phyloP scores from a whole-genome alignment of 2,888 invertebrate species.

The Copidosoma aretas region DNA sequence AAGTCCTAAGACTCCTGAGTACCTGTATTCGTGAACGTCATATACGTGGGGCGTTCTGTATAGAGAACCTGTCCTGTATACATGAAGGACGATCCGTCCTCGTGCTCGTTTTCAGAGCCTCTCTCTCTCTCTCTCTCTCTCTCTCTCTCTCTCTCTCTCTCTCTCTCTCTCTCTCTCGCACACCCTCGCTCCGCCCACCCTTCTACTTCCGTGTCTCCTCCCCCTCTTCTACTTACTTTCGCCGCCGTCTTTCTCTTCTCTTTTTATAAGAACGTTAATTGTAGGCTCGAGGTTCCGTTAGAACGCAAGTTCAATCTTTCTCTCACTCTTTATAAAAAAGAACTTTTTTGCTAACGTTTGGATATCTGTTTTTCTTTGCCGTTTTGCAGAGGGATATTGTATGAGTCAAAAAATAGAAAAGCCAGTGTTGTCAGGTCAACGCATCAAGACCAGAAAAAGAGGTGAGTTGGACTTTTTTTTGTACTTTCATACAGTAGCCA shows the following conservation, averaged over 20 bases:
- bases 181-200: not conserved
- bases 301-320: not conserved
- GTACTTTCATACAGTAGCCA: no score
- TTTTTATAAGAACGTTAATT: not conserved
- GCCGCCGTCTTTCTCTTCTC: not conserved
- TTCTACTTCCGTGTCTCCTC: not conserved
- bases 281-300: not conserved
- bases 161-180: not conserved
- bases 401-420: slow-evolving; percentile 99
- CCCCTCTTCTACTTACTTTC: not conserved
- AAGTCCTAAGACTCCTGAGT: no score
- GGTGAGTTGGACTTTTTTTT: slow-evolving; percentile 67
- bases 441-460: slow-evolving; percentile 99
- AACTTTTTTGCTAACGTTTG: not conserved
- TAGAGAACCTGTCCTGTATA: not conserved
- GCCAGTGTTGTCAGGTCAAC: slow-evolving; percentile 99
- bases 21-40: no score
- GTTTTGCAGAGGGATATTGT: slow-evolving; percentile 85
- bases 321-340: not conserved
- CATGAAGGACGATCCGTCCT: slow-evolving; percentile 38
- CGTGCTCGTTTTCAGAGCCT: slow-evolving; percentile 27
- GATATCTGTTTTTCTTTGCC: not conserved
- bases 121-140: not conserved
- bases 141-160: slow-evolving; percentile 14
- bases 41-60: not conserved